Base-by-base conservation (phyloP, 2,888 invertebrate species). In the Clostera curtula region DNA sequence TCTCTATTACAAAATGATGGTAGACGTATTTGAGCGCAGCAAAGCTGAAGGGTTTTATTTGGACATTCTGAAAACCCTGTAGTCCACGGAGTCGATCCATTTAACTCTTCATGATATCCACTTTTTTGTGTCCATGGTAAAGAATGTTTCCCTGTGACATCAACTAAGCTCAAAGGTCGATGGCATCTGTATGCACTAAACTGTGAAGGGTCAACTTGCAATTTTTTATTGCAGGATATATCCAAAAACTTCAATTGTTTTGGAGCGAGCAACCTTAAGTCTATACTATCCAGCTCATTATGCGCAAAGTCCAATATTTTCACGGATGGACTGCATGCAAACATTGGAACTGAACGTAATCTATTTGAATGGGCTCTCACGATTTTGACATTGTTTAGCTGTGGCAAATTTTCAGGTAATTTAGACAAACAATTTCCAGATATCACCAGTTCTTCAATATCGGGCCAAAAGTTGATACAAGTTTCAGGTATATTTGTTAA, bases 41-140 rank as follows among this genome's bases (percentile, higher is more conserved):
- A 89, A n/a, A 94, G 67, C 50, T 90, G 89, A 40, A 91, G 86
- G 27, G 87, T 86, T 40, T 86, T 88, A 15, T 93, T 93, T 0
- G 93, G 89, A 6, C 93, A 91, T 77, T 95, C 95, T 0, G 94
- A 93, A 68, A 95, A 95, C 1, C 94, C 95, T 14, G 93, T 86
- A 22, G 86, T 87, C 95, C 95, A 95, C 3, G 92, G 91, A 4
- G 88, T 90, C 4, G 54, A 43, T 2, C 87, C 83, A 33, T 65
- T 77, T 32, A 87, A 65, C 44, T 89, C 89, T 32, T 82, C 77
- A 25, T 84, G 87, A 42, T 88, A 79, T 21, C 70, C 74, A 49
- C 58, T 73, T 54, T 75, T 82, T 49, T 80, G 79, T 7, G 69
- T 60, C 65, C 71, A 87, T 1, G 93, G 91, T 28, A 92, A 56